Evolutionary conservation across 2,113 vertebrate species (phyloP), one percentile per base, ranked within the genome.

Genomic region (Microcebus lehilahytsara): DNA sequence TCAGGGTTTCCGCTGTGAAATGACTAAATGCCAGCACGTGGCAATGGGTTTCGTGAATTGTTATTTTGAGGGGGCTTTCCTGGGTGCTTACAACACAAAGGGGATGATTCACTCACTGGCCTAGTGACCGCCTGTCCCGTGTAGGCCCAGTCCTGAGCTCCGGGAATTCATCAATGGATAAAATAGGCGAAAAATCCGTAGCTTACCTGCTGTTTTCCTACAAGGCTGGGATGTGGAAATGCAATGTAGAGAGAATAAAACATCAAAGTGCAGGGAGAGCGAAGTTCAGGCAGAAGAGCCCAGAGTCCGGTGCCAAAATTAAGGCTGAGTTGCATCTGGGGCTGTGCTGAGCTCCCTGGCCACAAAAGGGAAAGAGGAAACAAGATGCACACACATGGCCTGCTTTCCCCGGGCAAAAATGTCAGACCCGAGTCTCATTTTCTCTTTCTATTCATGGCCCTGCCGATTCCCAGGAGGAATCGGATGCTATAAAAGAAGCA

Each of bases 41-140:
- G 49, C 13, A 1, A 23, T 25, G 9, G 3, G 3, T 9, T 22
- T 20, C 1, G 1, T 23, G 8, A 0, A 3, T 32, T 1, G 27
- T 30, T 8, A 0, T 17, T 30, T 30, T 8, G 62, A 51, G 14
- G 3, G 0, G 22, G 12, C 85, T 66, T 32, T 42, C 49, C 25
- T 8, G 6, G 32, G 32, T 13, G n/a, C 27, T n/a, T 14, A 14
- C 0, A 0, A 10, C 42, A 3, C 37, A 19, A 17, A 2, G 9
- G 32, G 11, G 32, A 0, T 2, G 1, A 46, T 20, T 62, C 58
- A 8, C 5, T n/a, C 9, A 12, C 3, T 89, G 49, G 11, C 14
- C 34, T 3, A 60, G 37, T 46, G 25, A 37, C 17, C 12, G 32
- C 13, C 19, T 53, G 10, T 16, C 46, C 42, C 53, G 34, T 16